Evolutionary conservation across 2,113 vertebrate genomes (phyloP), one percentile per base, ranked within the genome.

Genomic region (Picathartes gymnocephalus): DNA sequence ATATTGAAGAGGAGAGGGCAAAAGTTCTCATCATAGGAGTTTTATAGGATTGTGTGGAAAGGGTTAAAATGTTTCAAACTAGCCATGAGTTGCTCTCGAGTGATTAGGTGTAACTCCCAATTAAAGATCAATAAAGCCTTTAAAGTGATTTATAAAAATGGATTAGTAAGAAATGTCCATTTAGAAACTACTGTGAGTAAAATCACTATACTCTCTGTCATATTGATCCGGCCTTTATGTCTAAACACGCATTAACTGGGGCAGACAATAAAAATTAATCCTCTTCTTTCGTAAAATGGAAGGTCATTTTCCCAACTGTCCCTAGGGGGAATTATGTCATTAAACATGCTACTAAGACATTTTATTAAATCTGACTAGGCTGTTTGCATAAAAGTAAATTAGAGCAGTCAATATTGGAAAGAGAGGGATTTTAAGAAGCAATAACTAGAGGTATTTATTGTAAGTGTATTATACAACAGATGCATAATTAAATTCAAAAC

Each of bases 51-150:
- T 86, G 56, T 64, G 37, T 70, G 48, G 89, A 93, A 93, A 90
- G 97, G 66, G 92, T 95, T 95, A 97, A 93, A 56, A 77, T 84
- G 78, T 81, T 96, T 93, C 5, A 15, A 91, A 93, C 84, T 84
- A 91, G 76, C 73, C 81, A 73, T 86, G 50, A 3, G 2, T 79
- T 92, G 80, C 65, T 76, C 45, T 93, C 45, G 2, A n/a, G 81
- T 97, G 97, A 97, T 98, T 97, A 98, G 98, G 97, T 97, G 95
- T 96, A 91, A 93, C 97, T 98, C 97, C 98, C 98, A 97, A 98
- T 97, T 98, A 98, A 97, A 98, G 98, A 98, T 98, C 97, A 97
- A 98, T 98, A 97, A 96, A 96, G 94, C 92, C 98, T 98, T 98
- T 96, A 97, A 98, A 97, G 97, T 97, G 98, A 98, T 98, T 98